phyloP scores from a whole-genome alignment of 2,888 invertebrate species.

The Hedya salicella region DNA sequence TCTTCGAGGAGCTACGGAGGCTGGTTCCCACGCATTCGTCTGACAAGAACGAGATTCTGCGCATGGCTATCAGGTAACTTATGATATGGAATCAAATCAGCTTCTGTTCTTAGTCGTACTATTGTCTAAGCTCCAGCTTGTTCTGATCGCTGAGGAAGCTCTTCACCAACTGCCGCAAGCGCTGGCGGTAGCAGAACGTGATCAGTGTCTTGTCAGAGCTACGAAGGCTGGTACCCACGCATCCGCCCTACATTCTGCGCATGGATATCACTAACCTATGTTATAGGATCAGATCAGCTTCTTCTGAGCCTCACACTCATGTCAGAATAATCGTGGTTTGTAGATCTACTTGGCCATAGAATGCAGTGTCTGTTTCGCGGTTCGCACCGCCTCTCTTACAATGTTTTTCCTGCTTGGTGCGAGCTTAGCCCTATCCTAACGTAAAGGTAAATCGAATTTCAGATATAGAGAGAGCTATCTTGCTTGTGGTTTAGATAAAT shows the following conservation, averaged over 20 bases:
- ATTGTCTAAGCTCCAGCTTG: slow-evolving; percentile 68
- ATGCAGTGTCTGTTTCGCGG: too few species aligned
- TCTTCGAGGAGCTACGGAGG: slow-evolving; percentile 95
- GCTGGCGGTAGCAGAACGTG: slow-evolving; percentile 98
- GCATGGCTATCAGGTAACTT: slow-evolving; percentile 94
- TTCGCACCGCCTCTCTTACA: too few species aligned
- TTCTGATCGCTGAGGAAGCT: slow-evolving; percentile 87
- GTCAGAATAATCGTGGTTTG: too few species aligned
- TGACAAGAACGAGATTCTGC: slow-evolving; percentile 97
- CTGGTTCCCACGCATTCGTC: slow-evolving; percentile 98
- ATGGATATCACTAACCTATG: slow-evolving; percentile 98
- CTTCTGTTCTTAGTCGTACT: too few species aligned
- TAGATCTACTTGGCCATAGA: too few species aligned
- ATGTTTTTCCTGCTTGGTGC: too few species aligned
- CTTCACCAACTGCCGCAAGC: slow-evolving; percentile 96
- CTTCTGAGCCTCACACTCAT: too few species aligned
- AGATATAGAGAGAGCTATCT: too few species aligned
- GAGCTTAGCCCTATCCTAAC: too few species aligned
- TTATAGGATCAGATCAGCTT: too few species aligned
- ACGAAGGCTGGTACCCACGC: slow-evolving; percentile 95
- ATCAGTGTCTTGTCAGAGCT: slow-evolving; percentile 98
- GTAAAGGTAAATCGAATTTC: too few species aligned
- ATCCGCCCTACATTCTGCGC: slow-evolving; percentile 97
- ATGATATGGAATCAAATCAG: not conserved
- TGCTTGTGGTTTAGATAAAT: too few species aligned